These are phyloP conservation scores for Malurus splendens DNA, from an alignment of 2,797 vertebrate genomes.

Conservation along the genomic window DNA sequence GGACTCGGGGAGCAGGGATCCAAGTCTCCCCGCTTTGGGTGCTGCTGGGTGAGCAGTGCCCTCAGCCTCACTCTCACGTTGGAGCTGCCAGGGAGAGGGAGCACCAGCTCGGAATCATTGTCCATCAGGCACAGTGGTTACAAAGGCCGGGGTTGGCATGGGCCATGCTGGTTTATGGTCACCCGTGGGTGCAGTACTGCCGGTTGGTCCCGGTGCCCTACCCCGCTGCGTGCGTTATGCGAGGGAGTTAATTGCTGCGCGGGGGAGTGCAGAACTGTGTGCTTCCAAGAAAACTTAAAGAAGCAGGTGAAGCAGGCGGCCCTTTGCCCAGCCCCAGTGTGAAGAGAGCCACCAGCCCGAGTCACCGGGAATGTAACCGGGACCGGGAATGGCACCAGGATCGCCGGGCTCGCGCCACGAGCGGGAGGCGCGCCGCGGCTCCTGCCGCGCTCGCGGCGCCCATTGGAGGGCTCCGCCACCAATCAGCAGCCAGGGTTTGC, in stretches of 20 bases:
- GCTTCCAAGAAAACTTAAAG: too few species aligned
- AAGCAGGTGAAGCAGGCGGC: too few species aligned
- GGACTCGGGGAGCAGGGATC: background rate
- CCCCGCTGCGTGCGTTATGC: accelerated
- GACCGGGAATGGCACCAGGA: accelerated
- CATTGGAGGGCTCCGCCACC: background rate
- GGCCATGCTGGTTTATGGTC: too few species aligned
- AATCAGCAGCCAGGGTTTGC: background rate
- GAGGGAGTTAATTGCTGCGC: background rate
- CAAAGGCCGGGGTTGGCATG: accelerated
- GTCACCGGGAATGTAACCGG: accelerated
- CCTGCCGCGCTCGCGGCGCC: accelerated
- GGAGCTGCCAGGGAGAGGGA: background rate
- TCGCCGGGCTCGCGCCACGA: accelerated
- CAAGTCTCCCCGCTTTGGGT: accelerated
- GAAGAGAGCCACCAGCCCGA: accelerated
- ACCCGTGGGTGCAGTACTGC: background rate
- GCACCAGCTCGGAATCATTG: accelerated
- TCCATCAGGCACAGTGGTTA: accelerated
- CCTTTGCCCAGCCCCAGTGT: accelerated
- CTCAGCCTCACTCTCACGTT: accelerated
- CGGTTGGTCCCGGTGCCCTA: accelerated
- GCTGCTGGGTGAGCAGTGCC: accelerated
- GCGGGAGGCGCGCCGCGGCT: accelerated
- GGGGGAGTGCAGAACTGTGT: background rate